These are phyloP conservation scores for Elephas maximus DNA, from an alignment of 2,113 vertebrate species.

Conservation along the genomic window DNA sequence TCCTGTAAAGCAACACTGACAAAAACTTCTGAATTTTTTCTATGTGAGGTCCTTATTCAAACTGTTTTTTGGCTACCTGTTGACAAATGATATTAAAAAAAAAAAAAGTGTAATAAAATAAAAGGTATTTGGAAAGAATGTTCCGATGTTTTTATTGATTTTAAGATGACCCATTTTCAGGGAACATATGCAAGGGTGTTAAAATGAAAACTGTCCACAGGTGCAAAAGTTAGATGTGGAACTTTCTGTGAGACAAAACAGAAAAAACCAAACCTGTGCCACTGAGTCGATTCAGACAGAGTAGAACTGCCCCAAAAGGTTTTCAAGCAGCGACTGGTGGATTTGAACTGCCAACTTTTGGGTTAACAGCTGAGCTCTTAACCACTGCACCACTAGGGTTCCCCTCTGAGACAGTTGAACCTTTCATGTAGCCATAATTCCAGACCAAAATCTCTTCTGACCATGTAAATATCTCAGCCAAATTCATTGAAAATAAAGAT, in stretches of 20 bases:
- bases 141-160: not conserved
- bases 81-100: not conserved
- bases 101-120: not conserved
- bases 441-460: not conserved
- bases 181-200: not conserved
- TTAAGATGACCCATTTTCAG: not conserved
- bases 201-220: not conserved
- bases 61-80: not conserved
- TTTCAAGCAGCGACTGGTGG: too few relatives aligned
- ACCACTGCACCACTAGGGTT: too few relatives aligned
- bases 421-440: not conserved
- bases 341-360: too few relatives aligned
- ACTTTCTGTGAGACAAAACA: too few relatives aligned
- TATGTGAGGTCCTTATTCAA: not conserved
- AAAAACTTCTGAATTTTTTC: not conserved
- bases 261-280: too few relatives aligned
- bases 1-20: fast-evolving
- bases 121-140: not conserved
- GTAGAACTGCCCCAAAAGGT: too few relatives aligned
- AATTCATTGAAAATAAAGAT: not conserved
- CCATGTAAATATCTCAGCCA: not conserved
- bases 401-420: not conserved
- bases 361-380: too few relatives aligned
- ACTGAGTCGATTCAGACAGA: too few relatives aligned
- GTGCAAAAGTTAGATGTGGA: not conserved